Conservation (phyloP, 2,888 invertebrate genomes). For the Ormyrus pomaceus region DNA sequence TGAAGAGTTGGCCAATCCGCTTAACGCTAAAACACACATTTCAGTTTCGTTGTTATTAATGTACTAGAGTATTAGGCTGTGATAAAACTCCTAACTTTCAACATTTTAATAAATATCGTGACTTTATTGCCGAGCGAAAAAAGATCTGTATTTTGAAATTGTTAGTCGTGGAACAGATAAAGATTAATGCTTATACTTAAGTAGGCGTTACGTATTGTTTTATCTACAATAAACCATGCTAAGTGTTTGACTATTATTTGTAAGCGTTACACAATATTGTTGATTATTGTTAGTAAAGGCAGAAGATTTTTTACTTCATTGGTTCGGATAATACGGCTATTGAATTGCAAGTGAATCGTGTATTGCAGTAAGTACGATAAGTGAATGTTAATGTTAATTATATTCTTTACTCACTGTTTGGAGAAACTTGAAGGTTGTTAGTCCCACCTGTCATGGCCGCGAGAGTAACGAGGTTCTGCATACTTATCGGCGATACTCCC, state of each 20-base stretch:
- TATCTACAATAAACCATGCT: neutral
- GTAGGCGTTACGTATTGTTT: slow-evolving; percentile 3
- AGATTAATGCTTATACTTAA: slow-evolving; percentile 17
- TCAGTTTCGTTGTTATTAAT: slow-evolving; percentile 49
- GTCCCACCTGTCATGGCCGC: slow-evolving; percentile 85
- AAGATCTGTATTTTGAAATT: neutral
- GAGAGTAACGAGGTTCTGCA: slow-evolving; percentile 94
- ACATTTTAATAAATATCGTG: no score
- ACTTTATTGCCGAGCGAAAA: no score
- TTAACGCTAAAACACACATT: slow-evolving; percentile 76
- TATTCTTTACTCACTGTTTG: slow-evolving; percentile 75
- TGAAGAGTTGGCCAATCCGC: slow-evolving; percentile 77
- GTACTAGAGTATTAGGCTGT: neutral
- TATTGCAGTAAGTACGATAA: neutral
- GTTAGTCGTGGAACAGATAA: slow-evolving; percentile 17
- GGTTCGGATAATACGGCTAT: slow-evolving; percentile 6
- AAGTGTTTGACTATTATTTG: no score
- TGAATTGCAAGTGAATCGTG: neutral
- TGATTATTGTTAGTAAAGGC: slow-evolving; percentile 28
- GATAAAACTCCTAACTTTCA: no score
- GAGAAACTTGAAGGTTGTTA: slow-evolving; percentile 77
- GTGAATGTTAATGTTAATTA: neutral
- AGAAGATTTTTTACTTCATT: slow-evolving; percentile 21
- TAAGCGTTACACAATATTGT: neutral
- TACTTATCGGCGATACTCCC: slow-evolving; percentile 84